Evolutionary conservation across 2,888 invertebrate species (phyloP).

Genomic region (Lepidonotus clava): DNA sequence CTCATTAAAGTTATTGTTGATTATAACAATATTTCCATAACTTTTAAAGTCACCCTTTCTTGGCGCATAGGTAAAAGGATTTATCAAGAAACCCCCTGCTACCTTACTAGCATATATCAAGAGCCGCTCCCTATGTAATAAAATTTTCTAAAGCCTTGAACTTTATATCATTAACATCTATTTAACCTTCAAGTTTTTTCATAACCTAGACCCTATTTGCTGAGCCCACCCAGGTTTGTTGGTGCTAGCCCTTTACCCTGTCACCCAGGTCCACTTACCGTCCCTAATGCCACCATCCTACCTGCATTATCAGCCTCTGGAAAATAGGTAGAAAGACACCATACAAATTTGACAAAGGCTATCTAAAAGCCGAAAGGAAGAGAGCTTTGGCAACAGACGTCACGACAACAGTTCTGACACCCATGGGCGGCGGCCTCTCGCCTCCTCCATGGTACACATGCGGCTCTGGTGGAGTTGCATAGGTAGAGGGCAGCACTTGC

Average conservation of each 20-base stretch:
- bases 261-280: constrained; percentile 39
- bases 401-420: neutral
- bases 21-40: no score
- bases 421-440: neutral
- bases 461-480: neutral
- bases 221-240: no score
- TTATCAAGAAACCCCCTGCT: no score
- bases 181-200: no score
- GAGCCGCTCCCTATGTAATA: no score
- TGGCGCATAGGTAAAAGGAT: no score
- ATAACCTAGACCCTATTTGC: no score
- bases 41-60: no score
- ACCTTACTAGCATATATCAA: no score
- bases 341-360: constrained; percentile 45
- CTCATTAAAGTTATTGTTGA: no score
- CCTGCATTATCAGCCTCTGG: constrained; percentile 31
- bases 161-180: no score
- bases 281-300: constrained; percentile 21
- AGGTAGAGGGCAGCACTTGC: constrained; percentile 20
- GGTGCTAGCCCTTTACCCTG: neutral
- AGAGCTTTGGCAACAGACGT: neutral
- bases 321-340: constrained; percentile 51
- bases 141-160: no score
- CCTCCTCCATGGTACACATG: neutral
- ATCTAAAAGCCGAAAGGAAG: constrained; percentile 47